These are phyloP conservation scores for Ctena decussata DNA, from an alignment of 2,888 invertebrate genomes.

Conservation along the genomic window DNA sequence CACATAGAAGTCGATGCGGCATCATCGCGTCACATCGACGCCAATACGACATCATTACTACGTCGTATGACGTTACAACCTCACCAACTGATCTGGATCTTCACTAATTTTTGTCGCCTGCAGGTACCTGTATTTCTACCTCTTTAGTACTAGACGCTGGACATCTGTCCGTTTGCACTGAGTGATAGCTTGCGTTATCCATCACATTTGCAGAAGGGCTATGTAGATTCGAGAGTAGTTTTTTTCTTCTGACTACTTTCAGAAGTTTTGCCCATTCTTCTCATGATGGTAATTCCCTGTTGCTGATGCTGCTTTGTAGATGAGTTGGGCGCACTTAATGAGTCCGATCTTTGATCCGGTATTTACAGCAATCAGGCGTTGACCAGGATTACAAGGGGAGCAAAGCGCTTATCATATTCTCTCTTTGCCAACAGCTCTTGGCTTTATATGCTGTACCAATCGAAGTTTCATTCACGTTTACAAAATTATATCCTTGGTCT, in stretches of 20 bases:
- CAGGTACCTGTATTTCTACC: too few species aligned
- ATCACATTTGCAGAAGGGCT: conserved; percentile 19
- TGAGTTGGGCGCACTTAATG: neutral
- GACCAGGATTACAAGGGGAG: conserved; percentile 24
- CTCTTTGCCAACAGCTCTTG: too few species aligned
- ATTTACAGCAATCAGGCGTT: conserved; percentile 35
- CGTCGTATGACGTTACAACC: too few species aligned
- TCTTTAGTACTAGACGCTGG: conserved; percentile 7
- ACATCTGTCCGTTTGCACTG: conserved; percentile 17
- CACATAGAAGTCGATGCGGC: too few species aligned
- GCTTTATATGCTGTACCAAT: conserved; percentile 34
- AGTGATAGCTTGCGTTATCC: conserved; percentile 36
- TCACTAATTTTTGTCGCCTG: too few species aligned
- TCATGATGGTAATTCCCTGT: conserved; percentile 27
- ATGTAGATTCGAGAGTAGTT: conserved; percentile 12
- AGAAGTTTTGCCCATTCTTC: conserved; percentile 23
- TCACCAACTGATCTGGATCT: too few species aligned
- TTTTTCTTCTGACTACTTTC: conserved; percentile 11
- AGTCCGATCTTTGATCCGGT: conserved; percentile 21
- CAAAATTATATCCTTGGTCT: conserved; percentile 10
- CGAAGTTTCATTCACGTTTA: conserved; percentile 41
- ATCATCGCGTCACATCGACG: too few species aligned
- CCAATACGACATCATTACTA: too few species aligned
- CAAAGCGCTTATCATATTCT: neutral
- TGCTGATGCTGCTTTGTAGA: conserved; percentile 9